These are phyloP conservation scores for Luscinia megarhynchos DNA, from an alignment of 2,797 vertebrate species.

Conservation along the genomic window DNA sequence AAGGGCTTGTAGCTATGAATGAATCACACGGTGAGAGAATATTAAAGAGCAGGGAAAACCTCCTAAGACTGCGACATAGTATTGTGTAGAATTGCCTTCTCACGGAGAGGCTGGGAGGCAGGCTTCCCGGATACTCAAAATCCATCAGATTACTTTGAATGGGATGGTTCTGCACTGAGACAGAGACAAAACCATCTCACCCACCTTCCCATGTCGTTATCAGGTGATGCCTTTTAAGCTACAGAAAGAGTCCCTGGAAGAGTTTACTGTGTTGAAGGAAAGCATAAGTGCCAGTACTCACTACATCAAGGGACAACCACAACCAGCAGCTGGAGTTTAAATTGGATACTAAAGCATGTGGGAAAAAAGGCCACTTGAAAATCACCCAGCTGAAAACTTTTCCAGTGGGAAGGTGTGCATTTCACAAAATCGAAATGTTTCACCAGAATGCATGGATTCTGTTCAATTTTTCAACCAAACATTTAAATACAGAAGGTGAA, in stretches of 20 bases:
- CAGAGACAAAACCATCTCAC: not conserved
- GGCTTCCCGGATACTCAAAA: not conserved
- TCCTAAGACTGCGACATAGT: not conserved
- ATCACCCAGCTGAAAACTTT: conserved; percentile 31
- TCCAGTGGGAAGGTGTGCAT: conserved; percentile 11
- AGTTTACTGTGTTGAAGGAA: not conserved
- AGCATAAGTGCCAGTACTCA: not conserved
- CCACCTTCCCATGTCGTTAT: not conserved
- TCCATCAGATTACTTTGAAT: not conserved
- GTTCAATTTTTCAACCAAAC: not conserved
- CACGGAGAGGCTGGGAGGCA: not conserved
- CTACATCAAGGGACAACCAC: not conserved
- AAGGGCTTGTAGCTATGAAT: not conserved
- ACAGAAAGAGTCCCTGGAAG: not conserved
- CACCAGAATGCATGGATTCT: not conserved
- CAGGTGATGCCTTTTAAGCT: not conserved
- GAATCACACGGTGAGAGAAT: not conserved
- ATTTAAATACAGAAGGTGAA: not conserved
- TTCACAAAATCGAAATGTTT: conserved; percentile 7
- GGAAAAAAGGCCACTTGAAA: conserved; percentile 50
- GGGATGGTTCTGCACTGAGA: accelerated
- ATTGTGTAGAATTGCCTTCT: not conserved
- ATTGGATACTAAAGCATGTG: not conserved
- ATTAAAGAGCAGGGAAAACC: not conserved
- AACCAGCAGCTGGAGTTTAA: conserved; percentile 57